phyloP scores from a whole-genome alignment of 1,140 invertebrate genomes.

The Drosophila neocordata region DNA sequence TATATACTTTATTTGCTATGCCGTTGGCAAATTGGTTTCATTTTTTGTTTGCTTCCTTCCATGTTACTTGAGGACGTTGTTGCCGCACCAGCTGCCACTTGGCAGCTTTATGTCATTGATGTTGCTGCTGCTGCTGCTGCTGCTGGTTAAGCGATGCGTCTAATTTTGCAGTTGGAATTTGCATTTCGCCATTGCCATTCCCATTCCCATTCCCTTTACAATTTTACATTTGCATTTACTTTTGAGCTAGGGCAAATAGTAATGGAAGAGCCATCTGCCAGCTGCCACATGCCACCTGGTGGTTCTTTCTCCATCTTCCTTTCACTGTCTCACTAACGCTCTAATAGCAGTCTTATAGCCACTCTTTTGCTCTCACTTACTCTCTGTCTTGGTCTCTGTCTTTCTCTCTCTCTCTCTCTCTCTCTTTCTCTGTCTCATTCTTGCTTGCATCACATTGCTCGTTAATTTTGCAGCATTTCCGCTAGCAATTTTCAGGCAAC shows the following conservation, averaged over 20 bases:
- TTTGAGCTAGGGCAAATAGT: slow-evolving; percentile 15
- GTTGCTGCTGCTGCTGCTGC: slow-evolving; percentile 45
- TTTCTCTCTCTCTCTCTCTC: too few species aligned
- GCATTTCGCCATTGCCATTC: slow-evolving; percentile 9
- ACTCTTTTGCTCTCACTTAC: slow-evolving; percentile 5
- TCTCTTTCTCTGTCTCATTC: too few species aligned
- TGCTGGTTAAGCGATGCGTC: slow-evolving; percentile 77
- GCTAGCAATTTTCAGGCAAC: slow-evolving; percentile 71
- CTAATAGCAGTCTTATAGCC: not conserved
- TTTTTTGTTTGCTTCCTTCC: slow-evolving; percentile 21
- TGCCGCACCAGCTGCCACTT: slow-evolving; percentile 4
- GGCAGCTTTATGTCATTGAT: not conserved
- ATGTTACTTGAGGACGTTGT: slow-evolving; percentile 31
- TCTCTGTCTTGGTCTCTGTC: too few species aligned
- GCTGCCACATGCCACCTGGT: slow-evolving; percentile 18
- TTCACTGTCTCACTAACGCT: not conserved
- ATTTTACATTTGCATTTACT: slow-evolving; percentile 64
- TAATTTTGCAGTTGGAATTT: slow-evolving; percentile 70
- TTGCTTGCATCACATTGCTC: slow-evolving; percentile 48
- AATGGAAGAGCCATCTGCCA: slow-evolving; percentile 26
- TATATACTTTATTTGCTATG: slow-evolving; percentile 49
- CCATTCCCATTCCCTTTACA: not conserved
- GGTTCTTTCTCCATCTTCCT: not conserved
- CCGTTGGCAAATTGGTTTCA: slow-evolving; percentile 7
- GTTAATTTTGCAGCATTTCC: slow-evolving; percentile 81